Evolutionary conservation across 2,113 vertebrate species (phyloP), one percentile per base, ranked within the genome.

Genomic region (Perccottus glenii): DNA sequence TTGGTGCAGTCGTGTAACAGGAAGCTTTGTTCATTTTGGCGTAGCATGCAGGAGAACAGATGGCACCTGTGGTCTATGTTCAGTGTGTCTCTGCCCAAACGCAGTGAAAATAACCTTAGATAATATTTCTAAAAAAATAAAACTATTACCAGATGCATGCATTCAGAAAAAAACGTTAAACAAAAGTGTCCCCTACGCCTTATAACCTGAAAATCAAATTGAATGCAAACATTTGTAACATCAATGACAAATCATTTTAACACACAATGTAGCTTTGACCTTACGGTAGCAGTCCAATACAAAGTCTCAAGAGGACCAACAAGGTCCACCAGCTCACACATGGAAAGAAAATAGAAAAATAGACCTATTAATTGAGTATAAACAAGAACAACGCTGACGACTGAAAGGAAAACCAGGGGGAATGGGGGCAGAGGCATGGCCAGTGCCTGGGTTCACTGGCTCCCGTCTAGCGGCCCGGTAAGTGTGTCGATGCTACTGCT

Each of bases 401-500:
- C 40, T 49, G 16, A 42, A 57, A 50, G 48, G 67, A 58, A 69
- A 44, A 32, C 1, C 3, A 12, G 50, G 4, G 27, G 36, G 47
- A 53, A 57, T 56, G n/a, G 27, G 15, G 45, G 19, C 43, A 63
- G 55, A 45, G 16, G 50, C 6, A 55, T 56, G 62, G 67, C 45
- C 35, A 35, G 11, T 33, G 50, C 53, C 55, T 59, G 85, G 60
- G 75, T 63, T 86, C 92, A 98, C 81, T 93, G 94, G 90, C 95
- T 96, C 88, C 96, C 96, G 76, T 98, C 96, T 6, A 97, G 93
- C 42, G 93, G 90, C 78, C 96, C 96, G 8, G 96, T 94, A 64
- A 96, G 93, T 78, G 96, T 94, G 78, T 99, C 97, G 38, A 97
- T 95, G 91, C 96, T 98, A 92, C 96, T 97, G 94, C 96, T 99